phyloP scores from a whole-genome alignment of 2,797 vertebrate genomes.

The Centroberyx gerrardi region DNA sequence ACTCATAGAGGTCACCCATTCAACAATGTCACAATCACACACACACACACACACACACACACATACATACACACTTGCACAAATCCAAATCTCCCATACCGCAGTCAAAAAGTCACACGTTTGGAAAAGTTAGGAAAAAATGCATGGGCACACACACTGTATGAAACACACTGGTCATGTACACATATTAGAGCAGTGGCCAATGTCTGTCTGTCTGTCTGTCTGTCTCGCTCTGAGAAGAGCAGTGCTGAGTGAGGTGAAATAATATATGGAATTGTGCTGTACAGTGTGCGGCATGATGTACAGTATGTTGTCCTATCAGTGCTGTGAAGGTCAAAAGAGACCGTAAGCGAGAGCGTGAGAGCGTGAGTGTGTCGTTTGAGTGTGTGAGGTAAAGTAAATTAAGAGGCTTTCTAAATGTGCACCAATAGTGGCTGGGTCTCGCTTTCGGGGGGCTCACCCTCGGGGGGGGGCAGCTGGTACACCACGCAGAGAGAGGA shows the following conservation, averaged over 20 bases:
- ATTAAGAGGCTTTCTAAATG: slow-evolving; percentile 74
- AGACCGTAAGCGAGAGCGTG: slow-evolving; percentile 53
- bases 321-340: slow-evolving; percentile 62
- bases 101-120: slow-evolving; percentile 56
- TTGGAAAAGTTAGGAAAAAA: slow-evolving; percentile 60
- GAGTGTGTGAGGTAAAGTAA: slow-evolving; percentile 39
- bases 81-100: slow-evolving; percentile 14
- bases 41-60: slow-evolving; percentile 25
- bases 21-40: neutral
- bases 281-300: slow-evolving; percentile 76
- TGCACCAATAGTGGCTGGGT: slow-evolving; percentile 91
- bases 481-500: slow-evolving; percentile 97
- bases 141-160: slow-evolving; percentile 78
- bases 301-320: slow-evolving; percentile 58
- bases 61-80: slow-evolving; percentile 8
- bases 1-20: slow-evolving; percentile 24
- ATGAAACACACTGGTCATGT: slow-evolving; percentile 75
- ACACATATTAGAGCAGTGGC: slow-evolving; percentile 68
- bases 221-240: slow-evolving; percentile 67
- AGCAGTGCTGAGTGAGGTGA: slow-evolving; percentile 59
- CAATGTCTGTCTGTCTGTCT: slow-evolving; percentile 80
- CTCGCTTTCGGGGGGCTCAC: slow-evolving; percentile 90
- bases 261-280: slow-evolving; percentile 62
- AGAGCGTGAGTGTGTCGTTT: slow-evolving; percentile 37
- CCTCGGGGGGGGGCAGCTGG: slow-evolving; percentile 90